phyloP scores from a whole-genome alignment of 2,888 invertebrate species.

The Automeris io region DNA sequence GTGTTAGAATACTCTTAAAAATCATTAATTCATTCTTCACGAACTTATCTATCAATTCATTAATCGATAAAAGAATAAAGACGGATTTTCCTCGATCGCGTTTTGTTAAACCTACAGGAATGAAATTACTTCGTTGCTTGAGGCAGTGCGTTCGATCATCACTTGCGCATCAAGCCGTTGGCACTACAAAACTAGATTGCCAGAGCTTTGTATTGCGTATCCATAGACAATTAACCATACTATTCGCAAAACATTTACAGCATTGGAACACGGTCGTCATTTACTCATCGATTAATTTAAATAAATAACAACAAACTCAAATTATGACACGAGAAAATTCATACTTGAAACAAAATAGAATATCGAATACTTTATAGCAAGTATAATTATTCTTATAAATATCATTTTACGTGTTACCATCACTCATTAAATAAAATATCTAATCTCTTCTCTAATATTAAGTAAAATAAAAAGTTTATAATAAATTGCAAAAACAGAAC shows the following conservation, averaged over 20 bases:
- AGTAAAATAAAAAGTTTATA: conserved; percentile 66
- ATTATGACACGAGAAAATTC: conserved; percentile 69
- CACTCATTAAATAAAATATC: conserved; percentile 73
- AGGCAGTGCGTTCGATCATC: neutral
- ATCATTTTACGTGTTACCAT: conserved; percentile 68
- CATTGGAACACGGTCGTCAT: conserved; percentile 38
- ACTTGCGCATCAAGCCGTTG: neutral
- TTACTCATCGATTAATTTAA: conserved; percentile 61
- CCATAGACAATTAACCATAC: conserved; percentile 16
- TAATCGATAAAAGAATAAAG: conserved; percentile 67
- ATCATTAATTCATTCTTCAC: conserved; percentile 75
- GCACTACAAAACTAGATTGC: conserved; percentile 15
- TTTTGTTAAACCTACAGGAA: conserved; percentile 3
- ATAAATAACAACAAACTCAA: conserved; percentile 71
- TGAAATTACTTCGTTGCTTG: neutral
- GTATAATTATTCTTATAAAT: conserved; percentile 64
- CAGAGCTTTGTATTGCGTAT: conserved; percentile 19
- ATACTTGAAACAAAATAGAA: conserved; percentile 65
- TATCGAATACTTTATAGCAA: conserved; percentile 65
- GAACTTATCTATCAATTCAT: conserved; percentile 72
- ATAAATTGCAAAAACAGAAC: conserved; percentile 57
- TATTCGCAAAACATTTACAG: conserved; percentile 30
- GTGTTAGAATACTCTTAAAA: conserved; percentile 76
- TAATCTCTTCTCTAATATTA: conserved; percentile 69
- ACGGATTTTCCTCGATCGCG: conserved; percentile 52